Percentiles rank a stretch among this genome's conserved stretches.
Conservation (phyloP, 2,113 vertebrate species). For the Strix aluco region DNA sequence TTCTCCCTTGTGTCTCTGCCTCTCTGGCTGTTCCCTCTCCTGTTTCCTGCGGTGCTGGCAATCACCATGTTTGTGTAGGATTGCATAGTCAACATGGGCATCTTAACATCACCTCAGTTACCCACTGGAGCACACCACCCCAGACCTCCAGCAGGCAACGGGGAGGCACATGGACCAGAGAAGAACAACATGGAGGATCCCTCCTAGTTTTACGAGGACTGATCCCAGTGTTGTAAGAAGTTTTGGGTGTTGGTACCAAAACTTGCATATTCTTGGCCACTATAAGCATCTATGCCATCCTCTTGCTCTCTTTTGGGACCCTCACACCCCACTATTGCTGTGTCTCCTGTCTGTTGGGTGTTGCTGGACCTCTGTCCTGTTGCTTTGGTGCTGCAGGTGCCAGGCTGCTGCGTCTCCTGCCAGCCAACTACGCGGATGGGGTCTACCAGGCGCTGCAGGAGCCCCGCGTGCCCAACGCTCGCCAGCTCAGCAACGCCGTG, state of each 20-base stretch:
- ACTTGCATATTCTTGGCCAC: rapidly evolving
- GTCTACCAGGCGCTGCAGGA: slow-evolving; percentile 83
- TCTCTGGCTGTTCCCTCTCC: not conserved
- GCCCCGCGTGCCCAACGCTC: slow-evolving; percentile 84
- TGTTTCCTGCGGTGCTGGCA: rapidly evolving
- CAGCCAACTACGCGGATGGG: slow-evolving; percentile 84
- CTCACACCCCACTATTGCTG: rapidly evolving
- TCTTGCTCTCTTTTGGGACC: not conserved
- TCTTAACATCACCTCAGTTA: not conserved
- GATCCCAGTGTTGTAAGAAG: not conserved
- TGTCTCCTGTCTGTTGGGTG: rapidly evolving
- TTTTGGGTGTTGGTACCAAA: not conserved
- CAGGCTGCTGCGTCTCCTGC: slow-evolving; percentile 80
- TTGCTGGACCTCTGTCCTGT: rapidly evolving
- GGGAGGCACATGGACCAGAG: not conserved
- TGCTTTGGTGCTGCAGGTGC: slow-evolving; percentile 74
- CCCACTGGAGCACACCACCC: not conserved
- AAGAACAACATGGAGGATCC: not conserved
- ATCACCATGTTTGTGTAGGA: not conserved
- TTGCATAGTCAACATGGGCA: not conserved
- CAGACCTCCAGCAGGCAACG: not conserved
- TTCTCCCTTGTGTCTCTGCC: not conserved
- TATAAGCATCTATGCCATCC: not conserved
- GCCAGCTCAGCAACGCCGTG: slow-evolving; percentile 75
- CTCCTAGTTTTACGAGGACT: not conserved